Conservation (phyloP, 2,888 invertebrate genomes). For the Lucinisca nassula region DNA sequence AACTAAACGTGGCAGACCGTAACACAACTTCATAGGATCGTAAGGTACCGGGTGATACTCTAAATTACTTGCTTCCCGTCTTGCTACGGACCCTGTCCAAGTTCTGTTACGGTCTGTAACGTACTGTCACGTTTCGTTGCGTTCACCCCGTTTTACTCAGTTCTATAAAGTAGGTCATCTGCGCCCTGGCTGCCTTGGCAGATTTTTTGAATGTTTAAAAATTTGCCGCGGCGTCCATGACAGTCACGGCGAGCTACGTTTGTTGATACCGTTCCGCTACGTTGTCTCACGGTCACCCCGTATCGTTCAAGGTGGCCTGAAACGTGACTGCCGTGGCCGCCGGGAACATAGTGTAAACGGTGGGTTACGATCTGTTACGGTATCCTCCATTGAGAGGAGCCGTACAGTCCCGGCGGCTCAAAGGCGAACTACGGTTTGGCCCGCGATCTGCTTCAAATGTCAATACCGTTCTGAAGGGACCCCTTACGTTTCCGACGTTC, state of each 20-base stretch:
- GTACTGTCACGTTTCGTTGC: neutral
- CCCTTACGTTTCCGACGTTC: too few species aligned
- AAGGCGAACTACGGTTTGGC: too few species aligned
- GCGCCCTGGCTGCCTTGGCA: neutral
- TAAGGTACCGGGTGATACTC: neutral
- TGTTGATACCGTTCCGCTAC: neutral
- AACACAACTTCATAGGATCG: neutral
- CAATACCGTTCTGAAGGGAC: too few species aligned
- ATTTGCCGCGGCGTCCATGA: neutral
- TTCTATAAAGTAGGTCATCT: neutral
- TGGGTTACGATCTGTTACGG: too few species aligned
- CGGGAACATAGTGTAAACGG: constrained; percentile 35
- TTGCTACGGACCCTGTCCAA: neutral
- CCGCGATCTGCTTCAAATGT: too few species aligned
- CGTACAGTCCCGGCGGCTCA: too few species aligned
- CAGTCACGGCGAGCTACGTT: neutral
- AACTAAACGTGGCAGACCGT: constrained; percentile 2
- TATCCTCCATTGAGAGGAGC: too few species aligned
- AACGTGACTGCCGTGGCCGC: constrained; percentile 25
- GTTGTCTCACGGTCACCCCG: constrained; percentile 16
- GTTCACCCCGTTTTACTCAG: too few species aligned
- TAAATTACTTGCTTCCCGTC: neutral
- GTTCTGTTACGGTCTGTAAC: neutral
- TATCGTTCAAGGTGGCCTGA: neutral
- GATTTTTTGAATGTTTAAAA: neutral